phyloP scores from a whole-genome alignment of 1,140 invertebrate genomes.

The Monomorium pharaonis region DNA sequence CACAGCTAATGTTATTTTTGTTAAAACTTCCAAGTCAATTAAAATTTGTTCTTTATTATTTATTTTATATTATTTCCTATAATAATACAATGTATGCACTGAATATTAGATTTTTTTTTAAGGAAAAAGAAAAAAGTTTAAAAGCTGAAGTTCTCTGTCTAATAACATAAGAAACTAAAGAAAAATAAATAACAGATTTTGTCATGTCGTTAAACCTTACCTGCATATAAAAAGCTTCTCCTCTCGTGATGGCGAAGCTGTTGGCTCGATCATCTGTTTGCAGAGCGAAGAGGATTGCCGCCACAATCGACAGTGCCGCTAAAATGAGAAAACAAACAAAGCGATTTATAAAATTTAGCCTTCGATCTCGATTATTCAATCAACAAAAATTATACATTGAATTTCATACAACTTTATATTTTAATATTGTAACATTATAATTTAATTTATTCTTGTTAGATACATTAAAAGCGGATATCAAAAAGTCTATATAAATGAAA shows the following conservation, averaged over 20 bases:
- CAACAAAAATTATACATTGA: not conserved
- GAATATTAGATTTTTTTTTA: not conserved
- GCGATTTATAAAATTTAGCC: not conserved
- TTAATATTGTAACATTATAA: not conserved
- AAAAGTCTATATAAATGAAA: not conserved
- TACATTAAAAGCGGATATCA: not conserved
- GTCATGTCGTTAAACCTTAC: constrained; percentile 83
- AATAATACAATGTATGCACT: not conserved
- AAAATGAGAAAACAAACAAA: constrained; percentile 78
- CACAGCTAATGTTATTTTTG: not conserved
- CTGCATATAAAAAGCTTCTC: constrained; percentile 94
- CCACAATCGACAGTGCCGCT: constrained; percentile 92
- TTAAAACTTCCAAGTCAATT: not conserved
- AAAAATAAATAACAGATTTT: not conserved
- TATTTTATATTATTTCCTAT: not conserved
- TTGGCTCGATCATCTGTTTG: constrained; percentile 92
- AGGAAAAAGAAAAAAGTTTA: not conserved
- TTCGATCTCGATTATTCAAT: not conserved
- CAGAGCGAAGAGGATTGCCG: constrained; percentile 92
- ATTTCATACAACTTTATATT: not conserved
- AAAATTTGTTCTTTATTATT: not conserved
- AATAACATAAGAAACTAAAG: not conserved
- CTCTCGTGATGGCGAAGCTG: constrained; percentile 90
- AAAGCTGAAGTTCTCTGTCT: not conserved
- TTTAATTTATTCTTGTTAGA: not conserved